These are phyloP conservation scores for Dicyrtoma fusca DNA, from an alignment of 2,888 invertebrate genomes.

Conservation along the genomic window DNA sequence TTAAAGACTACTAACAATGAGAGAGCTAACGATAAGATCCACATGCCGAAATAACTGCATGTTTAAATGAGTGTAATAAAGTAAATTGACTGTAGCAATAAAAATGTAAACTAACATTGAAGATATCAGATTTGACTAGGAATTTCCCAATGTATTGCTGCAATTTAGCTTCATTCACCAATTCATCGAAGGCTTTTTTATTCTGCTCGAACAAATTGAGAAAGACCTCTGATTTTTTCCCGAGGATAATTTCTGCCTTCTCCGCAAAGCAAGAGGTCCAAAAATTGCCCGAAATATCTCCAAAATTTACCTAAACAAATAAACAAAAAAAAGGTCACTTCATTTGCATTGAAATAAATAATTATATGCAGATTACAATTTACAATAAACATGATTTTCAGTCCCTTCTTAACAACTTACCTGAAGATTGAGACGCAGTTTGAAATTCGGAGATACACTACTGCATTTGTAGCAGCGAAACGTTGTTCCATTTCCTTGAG, in stretches of 20 bases:
- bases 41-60: no score
- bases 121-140: slow-evolving; percentile 86
- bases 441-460: slow-evolving; percentile 79
- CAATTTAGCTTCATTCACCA: slow-evolving; percentile 77
- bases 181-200: slow-evolving; percentile 68
- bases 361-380: no score
- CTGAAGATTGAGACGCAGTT: slow-evolving; percentile 78
- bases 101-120: slow-evolving; percentile 86
- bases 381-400: neutral
- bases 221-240: slow-evolving; percentile 72
- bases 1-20: no score
- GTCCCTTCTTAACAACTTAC: slow-evolving; percentile 71
- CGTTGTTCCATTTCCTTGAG: slow-evolving; percentile 81
- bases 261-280: slow-evolving; percentile 92
- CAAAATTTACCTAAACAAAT: slow-evolving; percentile 83
- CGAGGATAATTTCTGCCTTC: slow-evolving; percentile 76
- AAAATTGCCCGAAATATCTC: slow-evolving; percentile 83
- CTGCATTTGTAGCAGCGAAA: slow-evolving; percentile 96
- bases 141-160: slow-evolving; percentile 80
- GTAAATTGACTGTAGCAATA: no score
- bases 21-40: no score
- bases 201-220: slow-evolving; percentile 68
- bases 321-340: no score
- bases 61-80: no score
- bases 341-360: slow-evolving; percentile 31